phyloP scores from a whole-genome alignment of 2,888 invertebrate species.

The Pomacea canaliculata region DNA sequence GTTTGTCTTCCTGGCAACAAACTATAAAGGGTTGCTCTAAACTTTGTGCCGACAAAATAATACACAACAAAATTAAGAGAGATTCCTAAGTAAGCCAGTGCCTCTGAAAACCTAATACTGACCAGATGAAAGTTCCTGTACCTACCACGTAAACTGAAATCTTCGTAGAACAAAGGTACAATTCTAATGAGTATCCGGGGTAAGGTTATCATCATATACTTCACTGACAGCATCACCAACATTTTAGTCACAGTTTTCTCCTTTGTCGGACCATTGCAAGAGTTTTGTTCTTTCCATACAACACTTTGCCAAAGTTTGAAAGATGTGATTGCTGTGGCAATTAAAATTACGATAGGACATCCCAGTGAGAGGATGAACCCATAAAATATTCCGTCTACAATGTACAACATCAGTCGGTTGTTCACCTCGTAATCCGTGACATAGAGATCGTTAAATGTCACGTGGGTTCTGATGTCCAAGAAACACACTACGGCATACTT shows the following conservation, averaged over 20 bases:
- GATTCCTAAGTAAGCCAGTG: not conserved
- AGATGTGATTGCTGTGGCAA: not conserved
- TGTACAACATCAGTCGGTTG: too few species aligned
- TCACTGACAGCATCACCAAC: not conserved
- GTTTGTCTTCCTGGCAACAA: too few species aligned
- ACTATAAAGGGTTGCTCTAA: not conserved
- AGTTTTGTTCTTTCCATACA: not conserved
- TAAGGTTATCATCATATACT: not conserved
- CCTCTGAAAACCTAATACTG: not conserved
- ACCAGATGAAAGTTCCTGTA: not conserved
- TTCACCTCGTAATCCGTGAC: too few species aligned
- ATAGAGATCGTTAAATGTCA: too few species aligned
- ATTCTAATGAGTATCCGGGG: not conserved
- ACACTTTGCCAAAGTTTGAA: not conserved
- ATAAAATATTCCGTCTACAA: too few species aligned
- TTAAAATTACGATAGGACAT: too few species aligned
- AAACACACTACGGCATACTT: too few species aligned
- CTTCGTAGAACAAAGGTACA: not conserved
- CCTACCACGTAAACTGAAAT: not conserved
- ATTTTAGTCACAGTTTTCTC: slow-evolving; percentile 1
- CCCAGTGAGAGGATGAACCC: too few species aligned
- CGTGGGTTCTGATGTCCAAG: too few species aligned
- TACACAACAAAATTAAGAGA: slow-evolving; percentile 1
- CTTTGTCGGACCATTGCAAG: not conserved
- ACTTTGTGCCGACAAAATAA: not conserved